Conservation (phyloP, 2,888 invertebrate species). For the Diachrysia chrysitis region DNA sequence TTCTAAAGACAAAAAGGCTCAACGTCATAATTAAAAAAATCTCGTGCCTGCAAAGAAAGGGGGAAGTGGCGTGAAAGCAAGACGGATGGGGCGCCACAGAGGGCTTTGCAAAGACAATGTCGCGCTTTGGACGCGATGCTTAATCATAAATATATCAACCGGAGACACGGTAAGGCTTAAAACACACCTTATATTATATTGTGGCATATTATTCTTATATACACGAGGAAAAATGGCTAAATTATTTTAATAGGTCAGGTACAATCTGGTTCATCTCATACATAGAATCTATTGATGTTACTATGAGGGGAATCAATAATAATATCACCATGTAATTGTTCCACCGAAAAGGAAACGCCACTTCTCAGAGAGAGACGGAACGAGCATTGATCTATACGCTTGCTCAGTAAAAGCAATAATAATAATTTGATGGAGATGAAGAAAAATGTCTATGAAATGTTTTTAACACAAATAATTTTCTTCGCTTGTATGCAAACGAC, state of each 20-base stretch:
- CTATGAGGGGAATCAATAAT: no score
- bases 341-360: no score
- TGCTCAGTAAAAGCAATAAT: no score
- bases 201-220: neutral
- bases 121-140: conserved; percentile 84
- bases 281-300: no score
- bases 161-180: conserved; percentile 70
- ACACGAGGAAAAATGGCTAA: no score
- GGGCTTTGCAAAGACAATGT: conserved; percentile 85
- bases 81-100: conserved; percentile 87
- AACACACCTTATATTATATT: conserved; percentile 56
- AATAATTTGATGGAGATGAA: no score
- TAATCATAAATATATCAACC: conserved; percentile 89
- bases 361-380: no score
- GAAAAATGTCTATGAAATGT: no score
- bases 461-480: neutral
- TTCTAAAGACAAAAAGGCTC: conserved; percentile 85
- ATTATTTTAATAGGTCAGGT: no score
- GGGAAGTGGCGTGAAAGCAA: conserved; percentile 86
- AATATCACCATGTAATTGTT: no score
- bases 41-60: conserved; percentile 87
- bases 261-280: no score
- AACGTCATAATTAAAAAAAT: conserved; percentile 90
- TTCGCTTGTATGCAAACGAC: conserved; percentile 47
- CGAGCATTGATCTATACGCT: no score